Evolutionary conservation across 2,888 invertebrate genomes (phyloP).

Genomic region (Orgyia antiqua): DNA sequence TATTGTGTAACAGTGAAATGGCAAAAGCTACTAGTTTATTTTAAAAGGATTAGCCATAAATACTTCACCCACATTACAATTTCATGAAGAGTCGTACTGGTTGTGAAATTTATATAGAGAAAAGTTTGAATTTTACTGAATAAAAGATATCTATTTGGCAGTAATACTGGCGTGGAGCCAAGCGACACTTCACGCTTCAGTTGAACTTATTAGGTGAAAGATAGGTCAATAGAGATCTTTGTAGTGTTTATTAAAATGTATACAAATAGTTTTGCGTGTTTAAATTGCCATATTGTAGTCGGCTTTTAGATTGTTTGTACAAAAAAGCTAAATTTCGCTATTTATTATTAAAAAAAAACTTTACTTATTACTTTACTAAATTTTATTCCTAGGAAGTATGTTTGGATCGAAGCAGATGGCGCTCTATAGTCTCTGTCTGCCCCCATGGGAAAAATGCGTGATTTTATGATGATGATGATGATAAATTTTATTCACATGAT

Average conservation of each 20-base stretch:
- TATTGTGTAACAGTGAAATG: constrained; percentile 39
- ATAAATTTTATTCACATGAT: too few species aligned
- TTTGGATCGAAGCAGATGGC: too few species aligned
- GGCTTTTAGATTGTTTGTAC: too few species aligned
- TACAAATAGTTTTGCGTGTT: too few species aligned
- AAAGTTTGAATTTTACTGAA: constrained; percentile 74
- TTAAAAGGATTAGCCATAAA: constrained; percentile 75
- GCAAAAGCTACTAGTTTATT: constrained; percentile 64
- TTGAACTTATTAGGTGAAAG: constrained; percentile 37
- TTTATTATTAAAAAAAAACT: too few species aligned
- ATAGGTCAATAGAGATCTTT: constrained; percentile 35
- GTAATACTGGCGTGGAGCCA: constrained; percentile 59
- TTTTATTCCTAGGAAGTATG: too few species aligned
- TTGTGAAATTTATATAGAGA: constrained; percentile 68
- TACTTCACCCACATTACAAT: constrained; percentile 73
- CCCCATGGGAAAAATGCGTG: too few species aligned
- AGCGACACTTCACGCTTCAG: constrained; percentile 50
- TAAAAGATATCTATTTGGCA: constrained; percentile 73
- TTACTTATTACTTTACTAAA: too few species aligned
- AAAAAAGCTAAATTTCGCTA: too few species aligned
- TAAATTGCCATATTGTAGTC: too few species aligned
- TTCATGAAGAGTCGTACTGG: constrained; percentile 68
- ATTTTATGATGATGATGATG: too few species aligned
- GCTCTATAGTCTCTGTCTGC: too few species aligned
- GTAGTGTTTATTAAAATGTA: not conserved